Evolutionary conservation across 2,113 vertebrate genomes (phyloP), one percentile per base, ranked within the genome.

Genomic region (Gila orcuttii): DNA sequence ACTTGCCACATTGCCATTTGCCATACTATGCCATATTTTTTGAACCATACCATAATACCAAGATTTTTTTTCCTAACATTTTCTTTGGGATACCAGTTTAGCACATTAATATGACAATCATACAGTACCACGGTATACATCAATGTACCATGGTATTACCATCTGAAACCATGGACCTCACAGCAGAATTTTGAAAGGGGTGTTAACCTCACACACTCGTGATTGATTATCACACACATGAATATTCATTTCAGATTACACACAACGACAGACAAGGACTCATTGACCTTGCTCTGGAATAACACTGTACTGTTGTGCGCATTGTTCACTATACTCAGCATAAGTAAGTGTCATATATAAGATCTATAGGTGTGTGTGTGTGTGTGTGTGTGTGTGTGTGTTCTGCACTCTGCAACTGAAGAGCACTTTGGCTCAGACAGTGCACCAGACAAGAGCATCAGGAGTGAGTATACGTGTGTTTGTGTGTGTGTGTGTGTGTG

Each of bases 171-270:
- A 6, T 42, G 36, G 5, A 4, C 33, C 21, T 9, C 68, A 6
- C 36, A 42, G 69, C 23, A 71, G 19, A 23, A 9, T 71, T 77
- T 23, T 6, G 62, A 33, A 79, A 68, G 42, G 36, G 7, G 13
- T 75, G 39, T 28, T 47, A 47, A 33, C 10, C 68, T 52, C 19
- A 64, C 52, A 69, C 39, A 77, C 36, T 76, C 45, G n/a, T 76
- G n/a, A 79, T 52, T 87, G 31, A 73, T 84, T 47, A 69, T 83
- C 21, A 28, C 62, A 39, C 19, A 23, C 83, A 79, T 73, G 66
- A 52, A 50, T 78, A 62, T 79, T 79, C 52, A 79, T 33, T 42
- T 57, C 31, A 52, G 66, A 84, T 84, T 7, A 62, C 71, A 23
- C 50, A 25, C 55, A 42, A 36, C 11, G 6, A 64, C 3, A 82